These are phyloP conservation scores for Sarcoramphus papa DNA, from an alignment of 2,797 vertebrate genomes.

Conservation along the genomic window DNA sequence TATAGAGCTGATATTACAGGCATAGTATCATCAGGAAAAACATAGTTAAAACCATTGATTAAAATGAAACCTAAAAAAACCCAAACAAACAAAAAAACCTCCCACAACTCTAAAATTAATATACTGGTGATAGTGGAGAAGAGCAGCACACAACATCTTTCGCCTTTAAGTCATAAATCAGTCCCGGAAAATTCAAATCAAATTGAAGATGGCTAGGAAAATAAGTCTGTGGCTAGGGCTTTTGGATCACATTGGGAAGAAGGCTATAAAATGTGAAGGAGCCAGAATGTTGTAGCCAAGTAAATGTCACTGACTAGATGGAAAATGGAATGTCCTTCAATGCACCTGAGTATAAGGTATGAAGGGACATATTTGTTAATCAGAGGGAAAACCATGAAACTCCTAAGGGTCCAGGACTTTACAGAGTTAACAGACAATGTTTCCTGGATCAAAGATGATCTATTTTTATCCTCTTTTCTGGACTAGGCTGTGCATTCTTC, in stretches of 20 bases:
- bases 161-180: neutral
- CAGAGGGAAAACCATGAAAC: neutral
- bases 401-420: neutral
- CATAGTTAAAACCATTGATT: neutral
- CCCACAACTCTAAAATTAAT: neutral
- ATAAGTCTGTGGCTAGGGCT: neutral
- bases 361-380: neutral
- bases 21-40: neutral
- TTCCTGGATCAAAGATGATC: neutral
- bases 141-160: neutral
- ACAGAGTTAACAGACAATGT: neutral
- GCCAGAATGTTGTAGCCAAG: neutral
- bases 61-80: neutral
- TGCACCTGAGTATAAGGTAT: neutral
- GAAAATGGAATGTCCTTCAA: neutral
- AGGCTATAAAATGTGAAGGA: neutral
- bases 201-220: neutral
- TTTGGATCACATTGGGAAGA: neutral
- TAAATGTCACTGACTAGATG: neutral
- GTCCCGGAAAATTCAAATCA: neutral
- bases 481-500: neutral
- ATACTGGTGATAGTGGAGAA: neutral
- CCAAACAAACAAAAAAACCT: accelerated
- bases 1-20: neutral
- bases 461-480: neutral